Percentiles rank a stretch among this genome's conserved stretches.
phyloP scores from a whole-genome alignment of 2,797 vertebrate species.

The Hylomyscus alleni region DNA sequence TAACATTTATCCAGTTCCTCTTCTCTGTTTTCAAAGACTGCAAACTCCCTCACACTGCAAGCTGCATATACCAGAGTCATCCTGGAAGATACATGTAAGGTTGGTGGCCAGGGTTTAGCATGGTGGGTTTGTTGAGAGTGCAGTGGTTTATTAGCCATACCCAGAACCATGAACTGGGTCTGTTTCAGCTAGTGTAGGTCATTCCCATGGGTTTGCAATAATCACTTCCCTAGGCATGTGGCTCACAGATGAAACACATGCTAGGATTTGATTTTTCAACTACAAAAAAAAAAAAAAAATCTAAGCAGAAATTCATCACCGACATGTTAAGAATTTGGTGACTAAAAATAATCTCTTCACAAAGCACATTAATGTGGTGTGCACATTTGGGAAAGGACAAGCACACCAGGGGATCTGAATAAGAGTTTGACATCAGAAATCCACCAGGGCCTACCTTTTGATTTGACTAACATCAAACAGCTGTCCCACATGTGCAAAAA shows the following conservation, averaged over 20 bases:
- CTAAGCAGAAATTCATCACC: slow-evolving; percentile 79
- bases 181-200: slow-evolving; percentile 41
- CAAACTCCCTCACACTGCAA: slow-evolving; percentile 41
- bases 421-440: slow-evolving; percentile 2
- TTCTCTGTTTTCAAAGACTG: slow-evolving; percentile 37
- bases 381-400: slow-evolving; percentile 52
- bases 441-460: slow-evolving; percentile 28
- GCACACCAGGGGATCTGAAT: not conserved
- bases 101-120: not conserved
- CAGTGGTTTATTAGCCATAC: slow-evolving; percentile 17
- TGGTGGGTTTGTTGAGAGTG: not conserved
- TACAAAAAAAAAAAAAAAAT: slow-evolving; percentile 68
- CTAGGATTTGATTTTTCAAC: slow-evolving; percentile 79
- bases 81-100: not conserved
- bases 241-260: slow-evolving; percentile 79
- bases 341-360: slow-evolving; percentile 78
- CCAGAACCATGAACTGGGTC: slow-evolving; percentile 50
- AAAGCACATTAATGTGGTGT: slow-evolving; percentile 44
- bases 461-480: slow-evolving; percentile 27
- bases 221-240: slow-evolving; percentile 78
- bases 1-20: slow-evolving; percentile 10
- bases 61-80: not conserved
- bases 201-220: slow-evolving; percentile 71
- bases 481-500: not conserved
- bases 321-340: slow-evolving; percentile 75